Evolutionary conservation across 37 sponge, comb jelly and placozoan species (phyloP).

Genomic region (Bolinopsis microptera): DNA sequence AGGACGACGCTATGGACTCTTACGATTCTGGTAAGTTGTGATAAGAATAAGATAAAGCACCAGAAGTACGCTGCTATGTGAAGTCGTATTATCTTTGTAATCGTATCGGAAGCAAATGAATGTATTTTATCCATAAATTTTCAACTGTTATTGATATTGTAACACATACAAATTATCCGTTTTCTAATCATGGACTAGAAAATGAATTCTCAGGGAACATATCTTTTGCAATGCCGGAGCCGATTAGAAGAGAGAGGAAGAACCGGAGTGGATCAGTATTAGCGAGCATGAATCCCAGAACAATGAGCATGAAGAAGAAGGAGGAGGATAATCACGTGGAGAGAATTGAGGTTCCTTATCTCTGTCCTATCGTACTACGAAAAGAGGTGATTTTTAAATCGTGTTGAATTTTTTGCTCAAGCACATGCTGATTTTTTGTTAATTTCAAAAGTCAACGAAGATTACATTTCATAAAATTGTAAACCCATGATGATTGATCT

Average conservation of each 20-base stretch:
- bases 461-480: neutral
- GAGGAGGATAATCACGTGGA: neutral
- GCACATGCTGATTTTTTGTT: neutral
- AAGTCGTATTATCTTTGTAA: no score
- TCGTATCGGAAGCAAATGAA: no score
- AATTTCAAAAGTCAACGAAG: neutral
- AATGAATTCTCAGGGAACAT: constrained; percentile 43
- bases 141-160: no score
- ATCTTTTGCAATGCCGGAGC: constrained; percentile 51
- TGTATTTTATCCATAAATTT: no score
- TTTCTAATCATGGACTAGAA: neutral
- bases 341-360: constrained; percentile 31
- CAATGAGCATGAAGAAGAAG: neutral
- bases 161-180: no score
- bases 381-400: constrained; percentile 64
- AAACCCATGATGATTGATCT: no score
- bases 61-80: no score
- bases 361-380: constrained; percentile 46
- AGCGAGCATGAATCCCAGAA: constrained; percentile 49
- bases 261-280: constrained; percentile 43
- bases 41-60: no score
- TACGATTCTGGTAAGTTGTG: constrained; percentile 27
- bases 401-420: no score
- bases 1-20: constrained; percentile 11
- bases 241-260: constrained; percentile 50